Conservation (phyloP, 2,888 invertebrate genomes). For the Poecilus cupreus region DNA sequence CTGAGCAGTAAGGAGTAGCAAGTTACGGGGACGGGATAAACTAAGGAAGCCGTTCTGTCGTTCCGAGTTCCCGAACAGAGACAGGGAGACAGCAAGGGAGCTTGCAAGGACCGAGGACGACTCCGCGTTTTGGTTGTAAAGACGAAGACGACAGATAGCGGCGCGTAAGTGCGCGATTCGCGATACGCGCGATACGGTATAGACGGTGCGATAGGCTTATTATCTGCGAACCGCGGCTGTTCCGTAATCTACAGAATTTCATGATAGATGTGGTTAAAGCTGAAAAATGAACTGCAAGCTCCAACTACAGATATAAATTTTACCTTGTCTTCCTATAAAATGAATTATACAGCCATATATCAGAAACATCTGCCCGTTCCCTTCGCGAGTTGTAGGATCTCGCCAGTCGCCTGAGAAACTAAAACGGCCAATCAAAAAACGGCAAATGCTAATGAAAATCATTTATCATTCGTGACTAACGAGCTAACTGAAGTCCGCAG, state of each 20-base stretch:
- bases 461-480: conserved; percentile 53
- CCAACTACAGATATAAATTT: conserved; percentile 57
- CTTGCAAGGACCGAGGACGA: no score
- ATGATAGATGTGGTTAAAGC: conserved; percentile 56
- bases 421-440: conserved; percentile 54
- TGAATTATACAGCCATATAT: conserved; percentile 56
- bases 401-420: conserved; percentile 46
- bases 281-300: conserved; percentile 55
- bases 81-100: background rate
- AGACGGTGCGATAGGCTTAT: conserved; percentile 43
- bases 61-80: background rate
- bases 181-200: background rate
- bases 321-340: conserved; percentile 57
- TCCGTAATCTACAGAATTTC: conserved; percentile 53
- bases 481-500: conserved; percentile 31
- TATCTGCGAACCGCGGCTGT: conserved; percentile 20
- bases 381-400: conserved; percentile 37
- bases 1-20: background rate
- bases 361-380: conserved; percentile 57
- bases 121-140: background rate
- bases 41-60: background rate
- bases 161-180: background rate
- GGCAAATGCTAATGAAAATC: conserved; percentile 57
- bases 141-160: conserved; percentile 5
- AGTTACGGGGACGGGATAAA: background rate